Percentiles rank a stretch among this genome's conserved stretches.
phyloP scores from a whole-genome alignment of 2,888 invertebrate species.

The Andrena chrysosceles region DNA sequence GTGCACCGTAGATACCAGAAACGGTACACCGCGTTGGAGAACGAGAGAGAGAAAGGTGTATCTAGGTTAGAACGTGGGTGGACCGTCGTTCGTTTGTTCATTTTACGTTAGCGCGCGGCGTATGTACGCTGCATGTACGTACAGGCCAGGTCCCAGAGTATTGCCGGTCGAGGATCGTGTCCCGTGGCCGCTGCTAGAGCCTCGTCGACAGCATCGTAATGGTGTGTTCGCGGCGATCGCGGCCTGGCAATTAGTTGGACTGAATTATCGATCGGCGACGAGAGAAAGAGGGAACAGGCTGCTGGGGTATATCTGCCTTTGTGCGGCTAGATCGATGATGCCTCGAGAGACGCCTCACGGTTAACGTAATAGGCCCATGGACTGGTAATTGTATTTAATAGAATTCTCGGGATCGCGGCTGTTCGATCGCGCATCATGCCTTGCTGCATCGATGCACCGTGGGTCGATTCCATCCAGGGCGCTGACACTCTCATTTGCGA shows the following conservation, averaged over 20 bases:
- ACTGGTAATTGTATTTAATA: slow-evolving; percentile 45
- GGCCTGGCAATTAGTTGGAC: slow-evolving; percentile 66
- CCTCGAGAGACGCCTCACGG: slow-evolving; percentile 18
- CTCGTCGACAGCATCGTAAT: slow-evolving; percentile 49
- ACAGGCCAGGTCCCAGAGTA: slow-evolving; percentile 23
- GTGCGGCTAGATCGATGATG: slow-evolving; percentile 56
- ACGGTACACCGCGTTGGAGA: slow-evolving; percentile 62
- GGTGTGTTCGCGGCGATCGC: slow-evolving; percentile 41
- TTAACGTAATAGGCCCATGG: slow-evolving; percentile 60
- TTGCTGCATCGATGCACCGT: not conserved
- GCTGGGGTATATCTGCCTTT: slow-evolving; percentile 38
- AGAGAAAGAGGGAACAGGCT: slow-evolving; percentile 41
- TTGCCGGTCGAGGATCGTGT: slow-evolving; percentile 27
- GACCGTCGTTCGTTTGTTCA: slow-evolving; percentile 64
- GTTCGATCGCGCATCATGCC: slow-evolving; percentile 20
- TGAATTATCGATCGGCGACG: slow-evolving; percentile 68
- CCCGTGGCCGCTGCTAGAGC: slow-evolving; percentile 19
- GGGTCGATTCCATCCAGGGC: too few relatives aligned
- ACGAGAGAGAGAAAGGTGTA: slow-evolving; percentile 58
- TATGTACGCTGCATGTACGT: slow-evolving; percentile 33
- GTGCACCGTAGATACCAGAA: slow-evolving; percentile 48
- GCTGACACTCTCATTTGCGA: too few relatives aligned
- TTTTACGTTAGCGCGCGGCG: slow-evolving; percentile 53
- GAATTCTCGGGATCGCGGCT: slow-evolving; percentile 45
- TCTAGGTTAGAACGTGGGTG: slow-evolving; percentile 81